Evolutionary conservation across 2,888 invertebrate genomes (phyloP).

Genomic region (Aleiodes testaceus): DNA sequence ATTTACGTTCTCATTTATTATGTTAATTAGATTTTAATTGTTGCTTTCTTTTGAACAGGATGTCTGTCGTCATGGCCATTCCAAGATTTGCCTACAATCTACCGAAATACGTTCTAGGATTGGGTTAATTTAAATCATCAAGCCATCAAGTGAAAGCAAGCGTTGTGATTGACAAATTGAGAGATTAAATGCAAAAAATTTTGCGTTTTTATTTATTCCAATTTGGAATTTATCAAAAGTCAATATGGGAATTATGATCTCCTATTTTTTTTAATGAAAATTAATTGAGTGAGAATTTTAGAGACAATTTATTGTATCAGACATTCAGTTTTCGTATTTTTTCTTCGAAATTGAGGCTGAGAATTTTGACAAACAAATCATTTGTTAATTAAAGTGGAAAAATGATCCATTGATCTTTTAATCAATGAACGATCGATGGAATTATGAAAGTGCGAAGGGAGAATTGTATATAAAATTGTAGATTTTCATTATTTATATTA

Average conservation of each 20-base stretch:
- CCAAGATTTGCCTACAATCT: conserved; percentile 87
- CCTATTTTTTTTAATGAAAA: neutral
- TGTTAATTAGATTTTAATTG: conserved; percentile 40
- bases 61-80: conserved; percentile 90
- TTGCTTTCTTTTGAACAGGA: conserved; percentile 74
- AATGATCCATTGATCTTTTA: conserved; percentile 8
- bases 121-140: conserved; percentile 76
- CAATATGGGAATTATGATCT: neutral
- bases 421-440: neutral
- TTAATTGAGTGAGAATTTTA: neutral
- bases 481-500: conserved; percentile 55
- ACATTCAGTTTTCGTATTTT: too few relatives aligned
- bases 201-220: neutral
- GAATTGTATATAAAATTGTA: conserved; percentile 52
- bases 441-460: conserved; percentile 25
- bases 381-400: too few relatives aligned
- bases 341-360: too few relatives aligned
- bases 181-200: neutral
- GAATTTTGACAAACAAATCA: too few relatives aligned
- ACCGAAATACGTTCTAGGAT: conserved; percentile 89
- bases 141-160: conserved; percentile 25
- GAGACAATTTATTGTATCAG: too few relatives aligned
- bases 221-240: neutral
- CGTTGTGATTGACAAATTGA: conserved; percentile 7
- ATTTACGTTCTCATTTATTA: neutral